Conservation (phyloP, 2,797 vertebrate species). For the Arvicola amphibius region DNA sequence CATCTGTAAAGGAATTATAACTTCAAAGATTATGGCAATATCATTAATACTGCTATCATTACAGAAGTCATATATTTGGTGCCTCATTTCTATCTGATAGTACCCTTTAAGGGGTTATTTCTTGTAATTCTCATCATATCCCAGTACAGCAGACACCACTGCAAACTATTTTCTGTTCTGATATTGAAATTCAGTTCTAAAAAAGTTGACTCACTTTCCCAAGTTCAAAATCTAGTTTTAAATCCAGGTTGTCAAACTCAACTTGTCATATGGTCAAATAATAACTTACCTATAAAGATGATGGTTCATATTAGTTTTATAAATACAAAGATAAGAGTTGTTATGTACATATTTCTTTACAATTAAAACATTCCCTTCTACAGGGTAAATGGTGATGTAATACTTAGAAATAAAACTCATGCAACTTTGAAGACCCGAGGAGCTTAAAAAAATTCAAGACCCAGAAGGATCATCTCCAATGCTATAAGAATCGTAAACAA, state of each 20-base stretch:
- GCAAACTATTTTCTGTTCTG: slow-evolving; percentile 23
- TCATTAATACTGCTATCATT: background rate
- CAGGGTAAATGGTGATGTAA: background rate
- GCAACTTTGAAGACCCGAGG: background rate
- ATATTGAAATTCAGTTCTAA: background rate
- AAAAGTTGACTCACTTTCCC: background rate
- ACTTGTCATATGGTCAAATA: background rate
- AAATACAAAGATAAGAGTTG: slow-evolving; percentile 11
- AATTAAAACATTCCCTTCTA: background rate
- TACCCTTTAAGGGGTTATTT: background rate
- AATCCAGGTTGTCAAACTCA: background rate
- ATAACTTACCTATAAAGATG: background rate
- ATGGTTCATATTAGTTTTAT: background rate
- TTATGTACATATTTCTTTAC: background rate
- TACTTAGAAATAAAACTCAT: background rate
- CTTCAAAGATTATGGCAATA: background rate
- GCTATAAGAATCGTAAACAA: background rate
- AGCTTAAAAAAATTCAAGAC: background rate
- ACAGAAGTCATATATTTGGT: background rate
- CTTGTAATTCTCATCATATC: background rate
- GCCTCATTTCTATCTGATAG: background rate
- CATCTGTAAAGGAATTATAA: slow-evolving; percentile 10
- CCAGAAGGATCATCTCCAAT: background rate
- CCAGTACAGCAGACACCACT: background rate
- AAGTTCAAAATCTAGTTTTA: background rate